A percentile compares a stretch with the other conserved stretches of the same genome.
phyloP scores from a whole-genome alignment of 2,113 vertebrate genomes.

The Laterallus jamaicensis region DNA sequence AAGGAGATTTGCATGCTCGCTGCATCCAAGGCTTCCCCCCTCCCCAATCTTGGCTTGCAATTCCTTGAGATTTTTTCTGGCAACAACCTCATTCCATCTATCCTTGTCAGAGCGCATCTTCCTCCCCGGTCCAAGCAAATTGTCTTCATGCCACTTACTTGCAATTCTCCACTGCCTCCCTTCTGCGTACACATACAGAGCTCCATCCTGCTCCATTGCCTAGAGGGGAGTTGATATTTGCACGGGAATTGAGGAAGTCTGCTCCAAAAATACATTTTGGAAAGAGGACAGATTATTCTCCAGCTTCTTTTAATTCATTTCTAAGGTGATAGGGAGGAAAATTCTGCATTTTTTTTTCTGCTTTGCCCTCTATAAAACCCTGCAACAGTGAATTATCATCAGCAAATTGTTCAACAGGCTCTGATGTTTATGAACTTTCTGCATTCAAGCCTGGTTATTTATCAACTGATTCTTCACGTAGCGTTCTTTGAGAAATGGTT shows the following conservation, averaged over 20 bases:
- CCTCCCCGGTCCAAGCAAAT: constrained; percentile 25
- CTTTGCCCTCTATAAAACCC: neutral
- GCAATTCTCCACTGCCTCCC: neutral
- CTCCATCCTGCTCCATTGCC: neutral
- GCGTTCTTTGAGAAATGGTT: neutral
- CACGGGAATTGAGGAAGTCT: neutral
- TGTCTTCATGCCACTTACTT: neutral
- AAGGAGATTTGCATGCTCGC: neutral
- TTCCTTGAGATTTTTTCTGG: constrained; percentile 45
- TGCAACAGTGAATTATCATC: neutral
- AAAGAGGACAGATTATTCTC: neutral
- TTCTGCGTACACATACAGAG: neutral
- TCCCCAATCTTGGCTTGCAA: neutral
- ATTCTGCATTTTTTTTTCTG: neutral
- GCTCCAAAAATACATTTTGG: neutral
- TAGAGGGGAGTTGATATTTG: neutral
- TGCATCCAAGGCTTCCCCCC: constrained; percentile 13
- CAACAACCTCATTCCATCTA: constrained; percentile 45
- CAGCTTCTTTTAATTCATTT: neutral
- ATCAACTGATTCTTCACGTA: neutral
- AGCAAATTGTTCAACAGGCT: neutral
- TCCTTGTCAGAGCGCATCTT: constrained; percentile 56
- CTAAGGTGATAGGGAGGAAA: neutral
- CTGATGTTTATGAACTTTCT: neutral
- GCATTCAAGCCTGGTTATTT: neutral